Evolutionary conservation across 1,140 invertebrate species (phyloP).

Genomic region (Apis dorsata): DNA sequence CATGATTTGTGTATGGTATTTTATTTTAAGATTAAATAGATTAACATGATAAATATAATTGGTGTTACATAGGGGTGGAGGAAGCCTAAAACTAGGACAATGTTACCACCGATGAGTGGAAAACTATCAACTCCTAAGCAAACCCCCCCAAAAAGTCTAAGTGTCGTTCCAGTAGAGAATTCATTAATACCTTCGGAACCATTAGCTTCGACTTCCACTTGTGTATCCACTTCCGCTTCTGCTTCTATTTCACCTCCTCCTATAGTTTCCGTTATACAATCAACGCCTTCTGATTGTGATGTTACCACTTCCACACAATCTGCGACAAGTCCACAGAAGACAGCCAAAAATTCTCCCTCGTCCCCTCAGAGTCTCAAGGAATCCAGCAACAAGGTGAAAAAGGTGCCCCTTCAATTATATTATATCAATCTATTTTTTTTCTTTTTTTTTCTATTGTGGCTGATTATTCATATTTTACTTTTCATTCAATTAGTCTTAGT

Average conservation of each 20-base stretch:
- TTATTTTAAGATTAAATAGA: not conserved
- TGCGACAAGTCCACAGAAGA: slow-evolving; percentile 77
- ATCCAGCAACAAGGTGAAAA: slow-evolving; percentile 82
- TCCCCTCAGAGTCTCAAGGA: slow-evolving; percentile 83
- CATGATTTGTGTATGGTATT: slow-evolving; percentile 8
- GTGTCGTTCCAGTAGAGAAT: slow-evolving; percentile 77
- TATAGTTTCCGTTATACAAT: slow-evolving; percentile 77
- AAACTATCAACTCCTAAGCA: slow-evolving; percentile 81
- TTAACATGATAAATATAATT: slow-evolving; percentile 59
- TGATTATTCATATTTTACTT: slow-evolving; percentile 4
- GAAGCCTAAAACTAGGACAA: slow-evolving; percentile 87
- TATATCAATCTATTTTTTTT: slow-evolving; percentile 43
- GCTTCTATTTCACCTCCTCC: slow-evolving; percentile 78
- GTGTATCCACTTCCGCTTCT: slow-evolving; percentile 75
- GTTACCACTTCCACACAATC: slow-evolving; percentile 75
- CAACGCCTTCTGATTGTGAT: slow-evolving; percentile 74
- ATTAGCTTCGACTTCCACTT: slow-evolving; percentile 78
- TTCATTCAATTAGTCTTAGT: not conserved
- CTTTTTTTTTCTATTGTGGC: slow-evolving; percentile 50
- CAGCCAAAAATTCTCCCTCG: slow-evolving; percentile 79
- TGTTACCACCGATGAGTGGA: slow-evolving; percentile 83
- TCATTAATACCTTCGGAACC: slow-evolving; percentile 78
- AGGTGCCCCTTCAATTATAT: slow-evolving; percentile 79
- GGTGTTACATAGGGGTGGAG: slow-evolving; percentile 85
- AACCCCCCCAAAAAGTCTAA: slow-evolving; percentile 79